Evolutionary conservation across 2,797 vertebrate genomes (phyloP).

Genomic region (Bucorvus abyssinicus): DNA sequence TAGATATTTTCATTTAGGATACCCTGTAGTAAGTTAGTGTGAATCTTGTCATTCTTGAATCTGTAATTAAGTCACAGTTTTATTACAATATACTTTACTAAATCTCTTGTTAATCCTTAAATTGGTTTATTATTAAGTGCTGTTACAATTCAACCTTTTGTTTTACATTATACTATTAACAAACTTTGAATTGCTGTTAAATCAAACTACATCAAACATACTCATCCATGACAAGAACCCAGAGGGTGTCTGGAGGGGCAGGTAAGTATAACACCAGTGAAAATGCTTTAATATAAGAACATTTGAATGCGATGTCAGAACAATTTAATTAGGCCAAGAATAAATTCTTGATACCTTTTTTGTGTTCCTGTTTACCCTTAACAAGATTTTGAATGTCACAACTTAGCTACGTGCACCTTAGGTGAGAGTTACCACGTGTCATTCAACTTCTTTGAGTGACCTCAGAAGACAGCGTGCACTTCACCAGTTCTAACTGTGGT

Average conservation of each 20-base stretch:
- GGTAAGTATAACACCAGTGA: neutral
- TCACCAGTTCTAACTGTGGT: neutral
- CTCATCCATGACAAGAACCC: too few relatives aligned
- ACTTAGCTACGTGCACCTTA: neutral
- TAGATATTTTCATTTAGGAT: too few relatives aligned
- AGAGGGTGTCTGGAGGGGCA: neutral
- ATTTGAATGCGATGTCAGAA: neutral
- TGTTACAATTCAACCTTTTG: too few relatives aligned
- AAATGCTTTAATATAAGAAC: neutral
- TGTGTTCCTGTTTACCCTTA: neutral
- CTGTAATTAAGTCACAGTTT: too few relatives aligned
- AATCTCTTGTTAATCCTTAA: too few relatives aligned
- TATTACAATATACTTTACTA: too few relatives aligned
- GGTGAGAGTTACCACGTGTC: neutral
- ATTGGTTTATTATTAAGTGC: too few relatives aligned
- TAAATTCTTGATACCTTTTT: neutral
- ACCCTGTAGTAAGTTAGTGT: too few relatives aligned
- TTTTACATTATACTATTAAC: too few relatives aligned
- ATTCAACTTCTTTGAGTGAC: neutral
- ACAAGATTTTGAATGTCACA: neutral
- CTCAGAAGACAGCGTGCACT: neutral
- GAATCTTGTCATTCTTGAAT: too few relatives aligned
- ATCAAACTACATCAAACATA: too few relatives aligned
- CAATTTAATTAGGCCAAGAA: neutral
- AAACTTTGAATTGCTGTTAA: too few relatives aligned